A percentile compares a stretch with the other conserved stretches of the same genome.
phyloP scores from a whole-genome alignment of 2,113 vertebrate genomes.

The Pantherophis guttatus region DNA sequence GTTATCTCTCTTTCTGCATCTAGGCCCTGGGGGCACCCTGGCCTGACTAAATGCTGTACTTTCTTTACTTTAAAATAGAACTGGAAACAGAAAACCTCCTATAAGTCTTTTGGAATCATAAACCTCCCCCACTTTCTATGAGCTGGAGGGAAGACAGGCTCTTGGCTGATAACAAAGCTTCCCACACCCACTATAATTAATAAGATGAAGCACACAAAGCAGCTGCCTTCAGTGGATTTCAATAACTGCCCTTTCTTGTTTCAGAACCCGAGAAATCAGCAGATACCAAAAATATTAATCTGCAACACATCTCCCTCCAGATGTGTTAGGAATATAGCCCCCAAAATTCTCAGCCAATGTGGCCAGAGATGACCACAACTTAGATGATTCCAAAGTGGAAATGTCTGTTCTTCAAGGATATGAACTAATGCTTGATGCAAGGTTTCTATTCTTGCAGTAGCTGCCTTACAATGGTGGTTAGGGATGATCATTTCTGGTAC shows the following conservation, averaged over 20 bases:
- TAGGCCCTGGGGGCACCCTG: background rate
- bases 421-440: background rate
- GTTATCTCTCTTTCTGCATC: background rate
- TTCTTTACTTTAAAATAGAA: background rate
- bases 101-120: background rate
- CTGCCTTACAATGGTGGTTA: background rate
- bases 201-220: background rate
- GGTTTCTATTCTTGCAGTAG: background rate
- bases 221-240: background rate
- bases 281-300: background rate
- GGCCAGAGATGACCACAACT: background rate
- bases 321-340: background rate
- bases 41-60: background rate
- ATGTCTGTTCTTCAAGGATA: background rate
- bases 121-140: background rate
- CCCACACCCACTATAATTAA: slow-evolving; percentile 23
- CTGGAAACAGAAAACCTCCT: background rate
- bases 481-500: background rate
- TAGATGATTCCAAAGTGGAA: background rate
- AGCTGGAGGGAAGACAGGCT: background rate
- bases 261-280: background rate
- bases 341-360: background rate
- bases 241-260: background rate
- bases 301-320: background rate
- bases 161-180: slow-evolving; percentile 9